Base-by-base conservation (phyloP, 2,113 vertebrate species). In the Lepisosteus oculatus region DNA sequence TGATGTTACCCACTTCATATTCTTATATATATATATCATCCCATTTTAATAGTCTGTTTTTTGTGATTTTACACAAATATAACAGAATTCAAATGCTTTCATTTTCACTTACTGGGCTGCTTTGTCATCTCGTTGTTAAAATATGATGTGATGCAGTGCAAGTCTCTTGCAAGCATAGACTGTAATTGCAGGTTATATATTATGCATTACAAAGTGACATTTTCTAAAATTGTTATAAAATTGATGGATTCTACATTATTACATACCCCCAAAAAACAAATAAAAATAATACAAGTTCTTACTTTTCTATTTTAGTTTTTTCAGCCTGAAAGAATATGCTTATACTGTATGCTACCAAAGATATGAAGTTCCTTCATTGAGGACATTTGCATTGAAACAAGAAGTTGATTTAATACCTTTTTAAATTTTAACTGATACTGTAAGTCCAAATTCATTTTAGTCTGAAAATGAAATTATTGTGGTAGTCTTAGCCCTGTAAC, bases 161-260 rank as follows among this genome's bases (percentile, higher is more conserved):
- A 65, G 63, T 13, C 43, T 12, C 11, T 44, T n/a, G 14, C 63
- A 66, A 12, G 14, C 64, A 29, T 4, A 47, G 45, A 45, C 17
- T 67, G n/a, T 67, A 45, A 14, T 15, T 17, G 7, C 3, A 55
- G 54, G 15, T 8, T 41, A 55, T 41, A 15, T 67, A 67, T 17
- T 51, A 65, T 65, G 44, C 44, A 51, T 67, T 55, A 67, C 15
- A 55, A 47, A 11, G 66, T 15, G 3, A 17, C 54, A 51, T 67
- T 54, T 55, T 17, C 47, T 17, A 67, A 67, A 67, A 13, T 55
- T 54, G 47, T 67, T 45, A 17, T 29, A 67, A 42, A 11, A 67
- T 12, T 17, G 15, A 55, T 67, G 66, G 45, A 29, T 67, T 67
- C 15, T 54, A 44, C 64, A 66, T 66, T 44, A 65, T 41, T 43